Evolutionary conservation across 2,797 vertebrate genomes (phyloP).

Genomic region (Phalanger gymnotis): DNA sequence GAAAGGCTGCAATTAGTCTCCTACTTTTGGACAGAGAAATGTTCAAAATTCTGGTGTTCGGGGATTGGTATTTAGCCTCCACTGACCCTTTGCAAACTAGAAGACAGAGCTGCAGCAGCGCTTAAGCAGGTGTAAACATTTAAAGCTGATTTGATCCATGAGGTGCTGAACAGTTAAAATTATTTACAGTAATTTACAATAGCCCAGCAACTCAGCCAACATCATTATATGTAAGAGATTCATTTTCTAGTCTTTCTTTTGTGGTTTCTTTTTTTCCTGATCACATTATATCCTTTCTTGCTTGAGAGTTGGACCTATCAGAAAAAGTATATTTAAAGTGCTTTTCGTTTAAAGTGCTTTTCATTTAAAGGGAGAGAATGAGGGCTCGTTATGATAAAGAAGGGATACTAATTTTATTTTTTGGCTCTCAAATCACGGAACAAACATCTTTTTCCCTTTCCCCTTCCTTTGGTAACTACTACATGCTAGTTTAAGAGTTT

Average conservation of each 20-base stretch:
- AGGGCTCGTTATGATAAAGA: not conserved
- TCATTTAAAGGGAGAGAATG: not conserved
- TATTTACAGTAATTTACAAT: conserved; percentile 63
- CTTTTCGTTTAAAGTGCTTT: not conserved
- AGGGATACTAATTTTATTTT: not conserved
- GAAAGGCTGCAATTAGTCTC: not conserved
- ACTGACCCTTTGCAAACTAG: conserved; percentile 51
- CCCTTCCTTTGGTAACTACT: not conserved
- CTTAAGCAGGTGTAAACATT: not conserved
- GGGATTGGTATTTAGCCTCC: conserved; percentile 28
- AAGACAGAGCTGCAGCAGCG: conserved; percentile 15
- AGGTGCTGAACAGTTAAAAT: conserved; percentile 34
- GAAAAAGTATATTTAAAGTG: not conserved
- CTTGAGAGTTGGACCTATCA: not conserved
- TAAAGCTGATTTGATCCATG: conserved; percentile 19
- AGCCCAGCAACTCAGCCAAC: conserved; percentile 55
- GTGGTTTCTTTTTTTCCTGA: not conserved
- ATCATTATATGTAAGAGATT: conserved; percentile 55
- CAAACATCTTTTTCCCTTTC: not conserved
- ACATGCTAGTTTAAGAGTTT: not conserved
- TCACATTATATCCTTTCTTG: not conserved
- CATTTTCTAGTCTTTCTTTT: conserved; percentile 48
- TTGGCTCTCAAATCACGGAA: not conserved
- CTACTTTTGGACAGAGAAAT: conserved; percentile 36
- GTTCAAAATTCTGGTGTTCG: not conserved